Evolutionary conservation across 2,797 vertebrate genomes (phyloP), one percentile per base, ranked within the genome.

Genomic region (Tarsius wallacei): DNA sequence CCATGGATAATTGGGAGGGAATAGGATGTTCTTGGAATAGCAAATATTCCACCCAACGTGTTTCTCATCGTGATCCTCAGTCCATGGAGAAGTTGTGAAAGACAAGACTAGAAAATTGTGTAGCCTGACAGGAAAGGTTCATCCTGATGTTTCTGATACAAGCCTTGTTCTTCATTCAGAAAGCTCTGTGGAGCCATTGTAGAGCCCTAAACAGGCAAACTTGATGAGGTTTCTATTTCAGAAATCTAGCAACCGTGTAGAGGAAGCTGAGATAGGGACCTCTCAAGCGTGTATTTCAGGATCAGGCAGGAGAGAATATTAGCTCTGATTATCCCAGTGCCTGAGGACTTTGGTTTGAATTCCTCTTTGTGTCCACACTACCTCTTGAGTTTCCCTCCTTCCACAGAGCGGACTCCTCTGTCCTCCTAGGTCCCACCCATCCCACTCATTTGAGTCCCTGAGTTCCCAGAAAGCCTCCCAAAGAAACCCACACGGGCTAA

Each of bases 141-240:
- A 22, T 42, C 24, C 55, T 66, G 53, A 64, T 47, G n/a, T 76
- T 64, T 66, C 42, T 80, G 51, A 55, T 11, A 6, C n/a, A 57
- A 93, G 80, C 31, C 33, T 57, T 66, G 59, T 28, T 61, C n/a
- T 76, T 93, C 21, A 28, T 57, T 66, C 12, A 53, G 71, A 63
- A 83, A 55, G 42, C 19, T 36, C 47, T 1, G 24, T 36, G 64
- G 31, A 63, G 21, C 53, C 78, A 16, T 5, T 33, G 28, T 31
- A 90, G 76, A 85, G 61, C 31, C 57, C 42, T 17, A 42, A 80
- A 24, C 36, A 68, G 59, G 66, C 24, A 21, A 36, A 61, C 31
- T 70, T 63, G 59, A 66, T 68, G 63, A 82, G 68, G 55, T 87
- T 90, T 96, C 84, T 95, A 16, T 89, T 93, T 87, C 57, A 66